Percentiles rank a stretch among this genome's conserved stretches.
Evolutionary conservation across 1,140 invertebrate genomes (phyloP).

Genomic region (Lanistes nyassanus): DNA sequence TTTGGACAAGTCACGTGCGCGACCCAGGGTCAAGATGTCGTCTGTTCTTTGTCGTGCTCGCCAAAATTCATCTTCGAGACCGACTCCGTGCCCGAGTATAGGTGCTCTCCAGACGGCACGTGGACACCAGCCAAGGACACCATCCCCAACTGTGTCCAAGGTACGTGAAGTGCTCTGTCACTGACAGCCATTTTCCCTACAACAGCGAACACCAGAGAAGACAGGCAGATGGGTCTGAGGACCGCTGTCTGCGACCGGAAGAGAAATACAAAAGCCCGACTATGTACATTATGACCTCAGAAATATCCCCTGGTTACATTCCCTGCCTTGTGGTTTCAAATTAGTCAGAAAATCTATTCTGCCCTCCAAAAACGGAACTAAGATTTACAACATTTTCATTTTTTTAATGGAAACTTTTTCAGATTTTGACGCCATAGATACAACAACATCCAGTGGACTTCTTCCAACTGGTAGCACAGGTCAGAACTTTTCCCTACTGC

Average conservation of each 20-base stretch:
- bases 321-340: no score
- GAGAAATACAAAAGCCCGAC: no score
- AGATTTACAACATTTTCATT: no score
- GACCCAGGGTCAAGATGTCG: constrained; percentile 27
- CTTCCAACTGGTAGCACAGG: neutral
- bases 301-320: no score
- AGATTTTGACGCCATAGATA: neutral
- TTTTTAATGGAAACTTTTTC: no score
- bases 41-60: constrained; percentile 77
- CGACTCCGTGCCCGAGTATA: constrained; percentile 73
- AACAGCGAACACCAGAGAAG: no score
- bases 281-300: no score
- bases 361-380: no score
- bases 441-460: neutral
- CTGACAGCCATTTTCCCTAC: no score
- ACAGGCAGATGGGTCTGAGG: no score
- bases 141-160: constrained; percentile 79
- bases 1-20: constrained; percentile 38
- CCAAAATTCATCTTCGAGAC: constrained; percentile 73
- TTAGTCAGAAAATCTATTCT: no score
- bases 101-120: constrained; percentile 73
- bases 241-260: no score
- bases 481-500: neutral
- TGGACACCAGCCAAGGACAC: constrained; percentile 74
- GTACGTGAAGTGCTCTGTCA: constrained; percentile 66